These are phyloP conservation scores for Megalonaias nervosa DNA, from an alignment of 1,140 invertebrate species.

Conservation along the genomic window DNA sequence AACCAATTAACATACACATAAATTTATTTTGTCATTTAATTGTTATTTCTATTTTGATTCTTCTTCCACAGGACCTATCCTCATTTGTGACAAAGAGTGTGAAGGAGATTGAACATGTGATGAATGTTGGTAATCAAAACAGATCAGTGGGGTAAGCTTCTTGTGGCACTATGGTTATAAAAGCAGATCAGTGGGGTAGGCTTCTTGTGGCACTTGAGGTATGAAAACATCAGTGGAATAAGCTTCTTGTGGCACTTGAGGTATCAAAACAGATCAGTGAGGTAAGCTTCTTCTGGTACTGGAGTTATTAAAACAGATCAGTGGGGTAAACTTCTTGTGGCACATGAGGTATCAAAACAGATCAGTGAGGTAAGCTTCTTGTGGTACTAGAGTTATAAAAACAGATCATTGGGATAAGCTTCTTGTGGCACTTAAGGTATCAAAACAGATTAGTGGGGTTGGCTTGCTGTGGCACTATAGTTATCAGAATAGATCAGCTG, in stretches of 20 bases:
- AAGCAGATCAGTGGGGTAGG: no score
- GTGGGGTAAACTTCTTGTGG: conserved; percentile 69
- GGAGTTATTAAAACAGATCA: conserved; percentile 73
- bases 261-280: conserved; percentile 73
- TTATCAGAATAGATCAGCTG: conserved; percentile 73
- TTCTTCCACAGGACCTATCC: conserved; percentile 75
- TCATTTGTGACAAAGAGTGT: conserved; percentile 86
- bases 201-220: no score
- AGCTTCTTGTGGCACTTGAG: conserved; percentile 83
- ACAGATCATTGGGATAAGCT: no score
- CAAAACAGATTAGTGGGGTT: conserved; percentile 78
- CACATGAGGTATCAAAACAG: conserved; percentile 76
- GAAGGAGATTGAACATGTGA: conserved; percentile 81
- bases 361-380: conserved; percentile 73
- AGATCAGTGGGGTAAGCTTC: conserved; percentile 76
- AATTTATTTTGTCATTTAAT: no score
- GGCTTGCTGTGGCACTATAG: conserved; percentile 83
- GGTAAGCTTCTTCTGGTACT: no score
- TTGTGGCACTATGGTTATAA: no score
- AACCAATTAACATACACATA: no score
- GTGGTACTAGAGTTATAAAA: no score
- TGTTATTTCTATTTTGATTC: no score
- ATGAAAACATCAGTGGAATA: conserved; percentile 78
- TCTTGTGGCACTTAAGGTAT: no score
- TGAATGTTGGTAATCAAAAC: conserved; percentile 84